phyloP scores from a whole-genome alignment of 2,113 vertebrate species.

The Acanthochromis polyacanthus region DNA sequence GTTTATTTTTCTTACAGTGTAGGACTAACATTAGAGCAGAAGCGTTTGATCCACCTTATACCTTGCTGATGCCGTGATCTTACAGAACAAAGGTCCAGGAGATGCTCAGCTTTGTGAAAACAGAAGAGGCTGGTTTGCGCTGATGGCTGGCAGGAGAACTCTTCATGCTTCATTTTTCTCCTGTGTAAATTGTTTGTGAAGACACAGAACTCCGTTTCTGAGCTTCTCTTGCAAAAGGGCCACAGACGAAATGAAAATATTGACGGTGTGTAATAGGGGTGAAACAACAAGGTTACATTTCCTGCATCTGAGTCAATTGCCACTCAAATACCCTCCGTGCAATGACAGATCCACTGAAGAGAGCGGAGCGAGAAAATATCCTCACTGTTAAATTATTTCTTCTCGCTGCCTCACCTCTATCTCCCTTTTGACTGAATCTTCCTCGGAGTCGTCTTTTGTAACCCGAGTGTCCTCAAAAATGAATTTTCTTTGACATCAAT shows the following conservation, averaged over 20 bases:
- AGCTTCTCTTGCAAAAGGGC: slow-evolving; percentile 32
- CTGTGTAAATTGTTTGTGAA: slow-evolving; percentile 53
- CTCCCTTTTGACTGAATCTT: slow-evolving; percentile 2
- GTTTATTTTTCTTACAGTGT: too few species aligned
- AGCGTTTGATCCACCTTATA: too few species aligned
- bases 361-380: not conserved
- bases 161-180: slow-evolving; percentile 58
- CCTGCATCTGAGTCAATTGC: slow-evolving; percentile 37
- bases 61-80: too few species aligned
- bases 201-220: slow-evolving; percentile 32
- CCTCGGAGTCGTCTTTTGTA: slow-evolving; percentile 22
- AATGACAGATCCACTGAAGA: slow-evolving; percentile 13
- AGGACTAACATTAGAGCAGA: too few species aligned
- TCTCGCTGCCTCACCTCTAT: not conserved
- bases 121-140: not conserved
- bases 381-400: slow-evolving; percentile 20
- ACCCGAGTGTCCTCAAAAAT: slow-evolving; percentile 39
- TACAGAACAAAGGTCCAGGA: not conserved
- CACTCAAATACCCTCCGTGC: slow-evolving; percentile 31
- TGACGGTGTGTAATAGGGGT: slow-evolving; percentile 62
- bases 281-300: slow-evolving; percentile 63
- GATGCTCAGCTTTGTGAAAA: slow-evolving; percentile 4
- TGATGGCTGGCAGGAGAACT: slow-evolving; percentile 11
- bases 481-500: slow-evolving; percentile 34
- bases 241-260: slow-evolving; percentile 66